phyloP scores from a whole-genome alignment of 2,113 vertebrate species.

The Ameiurus melas region DNA sequence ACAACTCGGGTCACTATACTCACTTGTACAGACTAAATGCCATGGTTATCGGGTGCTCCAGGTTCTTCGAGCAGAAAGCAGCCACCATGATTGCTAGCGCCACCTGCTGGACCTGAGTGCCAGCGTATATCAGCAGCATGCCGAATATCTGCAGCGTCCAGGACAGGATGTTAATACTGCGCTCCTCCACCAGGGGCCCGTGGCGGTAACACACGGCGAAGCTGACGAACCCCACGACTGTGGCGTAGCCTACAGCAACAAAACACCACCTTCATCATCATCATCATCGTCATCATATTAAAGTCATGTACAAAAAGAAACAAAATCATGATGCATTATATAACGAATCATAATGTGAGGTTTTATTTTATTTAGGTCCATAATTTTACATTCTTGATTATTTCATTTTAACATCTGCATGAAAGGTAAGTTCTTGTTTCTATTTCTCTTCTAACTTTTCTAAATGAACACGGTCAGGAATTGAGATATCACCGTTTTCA shows the following conservation, averaged over 20 bases:
- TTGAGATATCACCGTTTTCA: no score
- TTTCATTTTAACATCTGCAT: neutral
- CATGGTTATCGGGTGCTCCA: conserved; percentile 80
- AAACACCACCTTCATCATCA: neutral
- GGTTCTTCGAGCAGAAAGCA: conserved; percentile 82
- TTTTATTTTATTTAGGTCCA: neutral
- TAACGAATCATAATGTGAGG: neutral
- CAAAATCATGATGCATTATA: neutral
- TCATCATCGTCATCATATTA: neutral
- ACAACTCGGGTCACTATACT: conserved; percentile 17
- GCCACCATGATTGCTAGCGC: conserved; percentile 79
- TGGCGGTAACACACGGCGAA: conserved; percentile 91
- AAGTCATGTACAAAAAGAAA: neutral
- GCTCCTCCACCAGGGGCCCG: conserved; percentile 86
- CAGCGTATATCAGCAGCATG: conserved; percentile 81
- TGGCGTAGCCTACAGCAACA: conserved; percentile 77
- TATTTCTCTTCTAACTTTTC: neutral
- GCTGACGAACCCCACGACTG: conserved; percentile 83
- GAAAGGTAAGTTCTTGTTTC: neutral
- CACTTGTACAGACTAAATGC: conserved; percentile 60
- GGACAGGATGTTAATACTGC: conserved; percentile 89
- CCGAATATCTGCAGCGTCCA: conserved; percentile 91
- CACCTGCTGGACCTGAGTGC: conserved; percentile 86
- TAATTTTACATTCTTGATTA: neutral
- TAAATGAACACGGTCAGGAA: no score